Percentiles rank a stretch among this genome's conserved stretches.
These are phyloP conservation scores for Troilus luridus DNA, from an alignment of 2,888 invertebrate species.

Conservation along the genomic window DNA sequence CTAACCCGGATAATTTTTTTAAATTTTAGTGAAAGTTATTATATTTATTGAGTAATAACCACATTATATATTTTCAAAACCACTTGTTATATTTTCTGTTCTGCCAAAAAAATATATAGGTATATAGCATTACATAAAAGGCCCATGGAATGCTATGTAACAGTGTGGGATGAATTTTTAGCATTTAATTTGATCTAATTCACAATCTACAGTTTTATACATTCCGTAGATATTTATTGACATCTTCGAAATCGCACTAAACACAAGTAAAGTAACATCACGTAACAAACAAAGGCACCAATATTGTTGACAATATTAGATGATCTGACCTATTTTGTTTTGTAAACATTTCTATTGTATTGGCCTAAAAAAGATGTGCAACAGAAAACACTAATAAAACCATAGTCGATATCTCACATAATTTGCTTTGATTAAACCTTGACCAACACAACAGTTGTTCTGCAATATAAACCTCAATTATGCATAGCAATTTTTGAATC, in stretches of 20 bases:
- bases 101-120: too few relatives aligned
- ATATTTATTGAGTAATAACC: too few relatives aligned
- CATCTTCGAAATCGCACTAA: not conserved
- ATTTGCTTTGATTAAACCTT: not conserved
- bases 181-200: not conserved
- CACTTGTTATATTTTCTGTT: too few relatives aligned
- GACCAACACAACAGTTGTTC: not conserved
- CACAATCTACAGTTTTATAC: not conserved
- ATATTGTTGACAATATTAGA: not conserved
- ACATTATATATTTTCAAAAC: too few relatives aligned
- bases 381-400: not conserved
- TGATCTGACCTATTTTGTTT: conserved; percentile 48
- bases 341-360: conserved; percentile 13
- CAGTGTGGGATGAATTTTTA: too few relatives aligned
- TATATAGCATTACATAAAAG: too few relatives aligned
- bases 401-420: not conserved
- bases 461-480: not conserved
- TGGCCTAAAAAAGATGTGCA: not conserved
- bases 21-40: too few relatives aligned
- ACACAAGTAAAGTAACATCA: not conserved
- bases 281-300: not conserved
- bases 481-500: not conserved
- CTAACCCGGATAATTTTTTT: too few relatives aligned
- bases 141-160: too few relatives aligned
- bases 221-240: not conserved